phyloP scores from a whole-genome alignment of 2,888 invertebrate species.

The Polydrusus cervinus region DNA sequence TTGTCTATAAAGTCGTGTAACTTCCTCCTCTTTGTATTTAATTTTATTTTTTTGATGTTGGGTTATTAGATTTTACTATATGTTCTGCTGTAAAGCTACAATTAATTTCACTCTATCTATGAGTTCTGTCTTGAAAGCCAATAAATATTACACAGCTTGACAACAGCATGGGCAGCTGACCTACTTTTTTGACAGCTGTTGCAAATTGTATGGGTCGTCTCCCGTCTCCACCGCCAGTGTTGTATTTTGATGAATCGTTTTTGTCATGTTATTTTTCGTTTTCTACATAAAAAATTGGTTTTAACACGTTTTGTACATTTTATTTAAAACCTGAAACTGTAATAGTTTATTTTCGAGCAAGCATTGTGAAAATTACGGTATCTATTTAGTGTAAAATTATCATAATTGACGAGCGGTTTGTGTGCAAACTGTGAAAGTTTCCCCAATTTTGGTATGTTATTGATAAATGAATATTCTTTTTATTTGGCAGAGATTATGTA shows the following conservation, averaged over 20 bases:
- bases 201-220: slow-evolving; percentile 32
- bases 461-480: slow-evolving; percentile 5
- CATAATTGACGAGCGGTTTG: slow-evolving; percentile 27
- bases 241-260: slow-evolving; percentile 16
- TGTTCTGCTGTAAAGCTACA: background rate
- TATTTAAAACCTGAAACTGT: background rate
- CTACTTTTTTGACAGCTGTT: slow-evolving; percentile 50
- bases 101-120: background rate
- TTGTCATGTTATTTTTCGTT: slow-evolving; percentile 13
- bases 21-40: background rate
- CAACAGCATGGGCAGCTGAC: slow-evolving; percentile 38
- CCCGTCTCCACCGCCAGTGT: too few species aligned
- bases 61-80: background rate
- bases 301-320: background rate
- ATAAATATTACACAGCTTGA: slow-evolving; percentile 12
- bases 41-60: background rate
- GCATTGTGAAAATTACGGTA: background rate
- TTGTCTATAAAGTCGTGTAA: background rate
- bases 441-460: slow-evolving; percentile 10
- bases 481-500: slow-evolving; percentile 14
- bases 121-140: background rate
- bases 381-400: background rate
- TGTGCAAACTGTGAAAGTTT: slow-evolving; percentile 40
- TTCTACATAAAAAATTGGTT: slow-evolving; percentile 6
- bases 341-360: background rate